Percentiles rank a stretch among this genome's conserved stretches.
These are phyloP conservation scores for Eledona agricola DNA, from an alignment of 2,888 invertebrate species.

Conservation along the genomic window DNA sequence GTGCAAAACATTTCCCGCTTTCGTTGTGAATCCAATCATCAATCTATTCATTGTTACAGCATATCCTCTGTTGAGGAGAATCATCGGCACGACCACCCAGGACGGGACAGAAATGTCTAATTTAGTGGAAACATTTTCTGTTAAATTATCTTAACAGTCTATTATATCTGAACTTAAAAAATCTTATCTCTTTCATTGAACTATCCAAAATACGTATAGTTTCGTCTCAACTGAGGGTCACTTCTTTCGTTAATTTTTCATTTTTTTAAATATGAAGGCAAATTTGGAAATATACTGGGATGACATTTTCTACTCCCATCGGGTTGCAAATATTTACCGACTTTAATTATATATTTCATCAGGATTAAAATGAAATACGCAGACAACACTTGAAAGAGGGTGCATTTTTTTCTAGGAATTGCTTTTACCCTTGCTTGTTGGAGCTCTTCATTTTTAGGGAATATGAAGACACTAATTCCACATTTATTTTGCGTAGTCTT, in stretches of 20 bases:
- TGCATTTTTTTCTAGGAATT: neutral
- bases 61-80: too few species aligned
- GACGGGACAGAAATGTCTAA: slow-evolving; percentile 2
- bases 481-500: neutral
- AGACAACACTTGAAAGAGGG: neutral
- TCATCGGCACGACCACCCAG: too few species aligned
- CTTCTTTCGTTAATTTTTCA: neutral
- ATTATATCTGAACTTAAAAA: neutral
- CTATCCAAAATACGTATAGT: too few species aligned
- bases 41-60: too few species aligned
- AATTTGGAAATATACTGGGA: slow-evolving; percentile 1
- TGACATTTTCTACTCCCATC: neutral
- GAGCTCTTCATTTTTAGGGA: slow-evolving; percentile 1
- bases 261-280: slow-evolving; percentile 1
- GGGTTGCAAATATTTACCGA: slow-evolving; percentile 2
- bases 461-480: slow-evolving; percentile 1
- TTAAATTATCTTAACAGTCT: neutral
- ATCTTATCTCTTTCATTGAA: neutral
- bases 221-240: neutral
- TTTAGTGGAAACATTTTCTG: neutral
- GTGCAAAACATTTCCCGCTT: too few species aligned
- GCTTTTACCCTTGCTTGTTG: slow-evolving; percentile 1
- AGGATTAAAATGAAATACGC: neutral
- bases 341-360: neutral
- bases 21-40: too few species aligned